Percentiles rank a stretch among this genome's conserved stretches.
Evolutionary conservation across 2,797 vertebrate species (phyloP).

Genomic region (Scarus forsteni): DNA sequence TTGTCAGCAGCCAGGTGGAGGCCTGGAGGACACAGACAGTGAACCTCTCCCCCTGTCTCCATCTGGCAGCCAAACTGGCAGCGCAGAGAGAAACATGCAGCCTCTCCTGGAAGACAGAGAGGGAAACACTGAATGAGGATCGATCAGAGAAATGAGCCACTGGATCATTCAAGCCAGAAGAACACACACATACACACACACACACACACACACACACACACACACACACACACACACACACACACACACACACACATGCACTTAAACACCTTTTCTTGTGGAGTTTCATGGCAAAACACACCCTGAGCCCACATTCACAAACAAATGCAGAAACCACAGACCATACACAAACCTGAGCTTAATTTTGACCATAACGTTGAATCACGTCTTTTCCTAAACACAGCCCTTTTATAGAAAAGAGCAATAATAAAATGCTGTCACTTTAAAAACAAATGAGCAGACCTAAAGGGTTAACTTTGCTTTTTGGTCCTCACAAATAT

Average conservation of each 20-base stretch:
- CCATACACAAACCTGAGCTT: neutral
- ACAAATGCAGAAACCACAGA: neutral
- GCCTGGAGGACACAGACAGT: slow-evolving; percentile 79
- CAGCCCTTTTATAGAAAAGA: too few relatives aligned
- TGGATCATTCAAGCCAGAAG: slow-evolving; percentile 36
- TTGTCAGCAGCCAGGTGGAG: slow-evolving; percentile 79
- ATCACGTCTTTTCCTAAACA: neutral
- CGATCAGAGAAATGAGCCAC: slow-evolving; percentile 41
- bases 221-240: slow-evolving; percentile 1
- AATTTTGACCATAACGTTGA: neutral
- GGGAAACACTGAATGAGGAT: slow-evolving; percentile 52
- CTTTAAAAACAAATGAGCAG: too few relatives aligned
- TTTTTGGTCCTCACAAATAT: neutral
- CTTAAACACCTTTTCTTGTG: too few relatives aligned
- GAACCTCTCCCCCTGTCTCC: slow-evolving; percentile 56
- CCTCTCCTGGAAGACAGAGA: slow-evolving; percentile 72
- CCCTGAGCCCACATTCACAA: neutral
- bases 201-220: slow-evolving; percentile 7
- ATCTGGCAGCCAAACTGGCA: slow-evolving; percentile 83
- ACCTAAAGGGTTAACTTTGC: too few relatives aligned
- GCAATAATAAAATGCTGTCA: too few relatives aligned
- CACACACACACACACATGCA: slow-evolving; percentile 1
- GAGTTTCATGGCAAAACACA: neutral
- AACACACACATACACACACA: slow-evolving; percentile 1
- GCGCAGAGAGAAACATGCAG: slow-evolving; percentile 67